phyloP scores from a whole-genome alignment of 1,140 invertebrate genomes.

The Telenomus remus region DNA sequence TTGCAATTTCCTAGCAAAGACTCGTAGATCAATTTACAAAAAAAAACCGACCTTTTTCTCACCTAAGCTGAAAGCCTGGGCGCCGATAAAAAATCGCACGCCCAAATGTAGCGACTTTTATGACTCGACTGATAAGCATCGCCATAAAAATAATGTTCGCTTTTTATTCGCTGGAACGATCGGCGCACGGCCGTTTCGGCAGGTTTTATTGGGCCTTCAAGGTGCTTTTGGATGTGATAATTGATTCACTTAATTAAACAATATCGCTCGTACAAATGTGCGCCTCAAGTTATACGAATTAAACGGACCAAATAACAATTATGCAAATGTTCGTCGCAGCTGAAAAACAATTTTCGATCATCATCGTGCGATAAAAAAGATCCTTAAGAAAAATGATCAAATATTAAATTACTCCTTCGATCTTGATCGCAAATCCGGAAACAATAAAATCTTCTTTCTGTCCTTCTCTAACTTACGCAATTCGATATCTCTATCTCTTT shows the following conservation, averaged over 20 bases:
- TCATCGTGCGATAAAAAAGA: slow-evolving; percentile 18
- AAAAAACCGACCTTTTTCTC: too few relatives aligned
- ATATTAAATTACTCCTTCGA: too few relatives aligned
- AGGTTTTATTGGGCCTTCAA: background rate
- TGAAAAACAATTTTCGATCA: slow-evolving; percentile 1
- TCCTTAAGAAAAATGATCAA: slow-evolving; percentile 17
- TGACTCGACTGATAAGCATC: background rate
- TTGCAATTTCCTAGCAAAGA: background rate
- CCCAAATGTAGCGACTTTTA: background rate
- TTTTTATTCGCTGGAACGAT: background rate
- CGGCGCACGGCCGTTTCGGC: background rate
- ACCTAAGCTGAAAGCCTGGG: too few relatives aligned
- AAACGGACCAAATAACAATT: background rate
- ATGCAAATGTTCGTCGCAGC: background rate
- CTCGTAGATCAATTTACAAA: too few relatives aligned
- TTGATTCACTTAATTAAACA: slow-evolving; percentile 4
- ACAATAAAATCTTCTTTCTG: too few relatives aligned
- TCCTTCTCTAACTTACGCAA: too few relatives aligned
- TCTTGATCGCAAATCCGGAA: too few relatives aligned
- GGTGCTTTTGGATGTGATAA: background rate
- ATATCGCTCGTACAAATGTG: background rate
- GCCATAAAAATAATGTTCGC: background rate
- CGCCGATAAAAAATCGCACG: too few relatives aligned
- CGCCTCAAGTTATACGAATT: background rate
- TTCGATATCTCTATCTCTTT: too few relatives aligned